Percentiles rank a stretch among this genome's conserved stretches.
These are phyloP conservation scores for Hyposoter dolosus DNA, from an alignment of 2,888 invertebrate species.

Conservation along the genomic window DNA sequence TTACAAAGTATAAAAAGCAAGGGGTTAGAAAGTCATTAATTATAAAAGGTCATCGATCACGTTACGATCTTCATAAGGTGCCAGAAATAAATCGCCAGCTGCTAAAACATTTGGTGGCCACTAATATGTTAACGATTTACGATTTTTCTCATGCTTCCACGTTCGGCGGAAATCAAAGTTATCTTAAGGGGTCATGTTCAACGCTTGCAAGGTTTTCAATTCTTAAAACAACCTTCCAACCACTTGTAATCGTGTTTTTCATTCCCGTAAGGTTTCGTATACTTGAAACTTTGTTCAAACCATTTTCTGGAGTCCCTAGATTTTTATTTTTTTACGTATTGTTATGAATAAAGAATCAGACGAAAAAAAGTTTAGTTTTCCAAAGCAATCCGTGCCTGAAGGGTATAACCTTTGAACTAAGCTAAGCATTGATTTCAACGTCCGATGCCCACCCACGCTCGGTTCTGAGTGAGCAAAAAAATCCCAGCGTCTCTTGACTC, in stretches of 20 bases:
- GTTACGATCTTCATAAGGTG: slow-evolving; percentile 15
- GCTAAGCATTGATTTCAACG: slow-evolving; percentile 42
- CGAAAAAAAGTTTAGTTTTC: neutral
- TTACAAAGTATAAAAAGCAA: slow-evolving; percentile 13
- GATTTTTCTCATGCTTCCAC: neutral
- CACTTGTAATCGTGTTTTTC: neutral
- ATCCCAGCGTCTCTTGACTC: slow-evolving; percentile 7
- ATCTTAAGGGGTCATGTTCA: neutral
- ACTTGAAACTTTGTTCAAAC: no score
- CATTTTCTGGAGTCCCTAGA: neutral
- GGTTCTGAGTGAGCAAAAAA: neutral
- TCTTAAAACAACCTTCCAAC: no score
- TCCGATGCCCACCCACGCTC: slow-evolving; percentile 60
- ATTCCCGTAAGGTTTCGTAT: no score
- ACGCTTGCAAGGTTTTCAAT: no score
- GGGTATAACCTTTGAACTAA: no score
- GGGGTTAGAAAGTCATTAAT: slow-evolving; percentile 40
- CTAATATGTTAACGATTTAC: neutral
- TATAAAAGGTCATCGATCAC: slow-evolving; percentile 49
- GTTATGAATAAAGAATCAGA: neutral
- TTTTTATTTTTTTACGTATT: neutral
- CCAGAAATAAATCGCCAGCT: slow-evolving; percentile 41
- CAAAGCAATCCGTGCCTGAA: no score
- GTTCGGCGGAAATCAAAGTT: neutral
- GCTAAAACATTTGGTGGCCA: slow-evolving; percentile 35